phyloP scores from a whole-genome alignment of 2,888 invertebrate genomes.

The Mycalesis mineus region DNA sequence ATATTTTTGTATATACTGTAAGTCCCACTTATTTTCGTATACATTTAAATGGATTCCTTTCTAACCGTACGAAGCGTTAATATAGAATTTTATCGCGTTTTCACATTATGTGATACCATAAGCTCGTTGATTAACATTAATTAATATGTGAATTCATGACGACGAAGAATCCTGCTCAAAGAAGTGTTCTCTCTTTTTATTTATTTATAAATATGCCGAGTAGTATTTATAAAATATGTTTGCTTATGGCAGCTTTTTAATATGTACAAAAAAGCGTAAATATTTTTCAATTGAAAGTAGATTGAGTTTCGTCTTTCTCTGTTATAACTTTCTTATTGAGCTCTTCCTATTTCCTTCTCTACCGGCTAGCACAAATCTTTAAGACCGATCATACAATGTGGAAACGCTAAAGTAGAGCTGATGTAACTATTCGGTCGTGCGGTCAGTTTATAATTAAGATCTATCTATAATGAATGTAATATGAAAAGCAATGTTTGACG shows the following conservation, averaged over 20 bases:
- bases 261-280: too few species aligned
- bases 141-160: too few species aligned
- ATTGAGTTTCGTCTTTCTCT: too few species aligned
- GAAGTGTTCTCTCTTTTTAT: too few species aligned
- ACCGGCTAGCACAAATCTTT: too few species aligned
- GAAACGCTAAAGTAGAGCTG: constrained; percentile 33
- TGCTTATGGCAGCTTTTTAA: too few species aligned
- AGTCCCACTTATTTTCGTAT: constrained; percentile 78
- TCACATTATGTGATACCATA: not conserved
- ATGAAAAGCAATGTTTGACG: constrained; percentile 25
- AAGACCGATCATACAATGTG: not conserved
- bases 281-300: too few species aligned
- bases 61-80: constrained; percentile 64
- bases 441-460: constrained; percentile 11
- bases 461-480: not conserved
- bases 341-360: too few species aligned
- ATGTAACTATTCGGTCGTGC: constrained; percentile 40
- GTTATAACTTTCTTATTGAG: too few species aligned
- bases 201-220: too few species aligned
- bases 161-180: too few species aligned
- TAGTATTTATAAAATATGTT: too few species aligned
- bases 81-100: constrained; percentile 41
- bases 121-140: not conserved
- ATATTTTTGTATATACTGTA: constrained; percentile 79
- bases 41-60: constrained; percentile 77